Evolutionary conservation across 2,113 vertebrate species (phyloP), one percentile per base, ranked within the genome.

Genomic region (Melanostigma gelatinosum): DNA sequence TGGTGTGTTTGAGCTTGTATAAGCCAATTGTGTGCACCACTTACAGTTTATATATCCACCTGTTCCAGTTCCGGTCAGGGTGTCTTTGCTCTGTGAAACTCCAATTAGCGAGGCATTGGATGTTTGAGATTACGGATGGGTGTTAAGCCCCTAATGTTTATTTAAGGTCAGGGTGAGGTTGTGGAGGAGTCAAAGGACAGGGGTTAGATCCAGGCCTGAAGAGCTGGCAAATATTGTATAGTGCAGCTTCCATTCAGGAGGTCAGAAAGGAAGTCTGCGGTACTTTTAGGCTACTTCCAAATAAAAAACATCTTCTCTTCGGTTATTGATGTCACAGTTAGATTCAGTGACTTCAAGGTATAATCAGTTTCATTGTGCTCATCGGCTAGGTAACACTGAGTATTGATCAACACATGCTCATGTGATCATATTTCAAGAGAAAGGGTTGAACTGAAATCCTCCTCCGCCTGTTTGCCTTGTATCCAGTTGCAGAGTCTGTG

Each of bases 141-240:
- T 72, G 85, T 87, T 93, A 92, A 93, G 83, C 80, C 87, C 69
- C 71, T 83, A 42, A 87, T 86, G 93, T 93, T 93, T 93, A 94
- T 85, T 94, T 93, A 93, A 93, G 76, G 85, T 84, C 86, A 84
- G 65, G 40, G 63, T 36, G 42, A 87, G 66, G 80, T 40, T 77
- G 66, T 66, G 48, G 67, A 83, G 86, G 64, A 86, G 86, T 82
- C 77, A 88, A 76, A 74, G 76, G 65, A 73, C 66, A 81, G 54
- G 87, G 89, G 90, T 89, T 44, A 89, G 16, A 84, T 36, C 4
- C 42, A 48, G 62, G 44, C 46, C 32, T 65, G 54, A 50, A 50
- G 57, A 87, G 22, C 58, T 70, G 69, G 72, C 18, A 63, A 69
- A 24, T 75, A 42, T 80, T 62, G 77, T 34, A 72, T 12, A 36